Percentiles rank a stretch among this genome's conserved stretches.
Evolutionary conservation across 2,113 vertebrate species (phyloP).

Genomic region (Lynx canadensis): DNA sequence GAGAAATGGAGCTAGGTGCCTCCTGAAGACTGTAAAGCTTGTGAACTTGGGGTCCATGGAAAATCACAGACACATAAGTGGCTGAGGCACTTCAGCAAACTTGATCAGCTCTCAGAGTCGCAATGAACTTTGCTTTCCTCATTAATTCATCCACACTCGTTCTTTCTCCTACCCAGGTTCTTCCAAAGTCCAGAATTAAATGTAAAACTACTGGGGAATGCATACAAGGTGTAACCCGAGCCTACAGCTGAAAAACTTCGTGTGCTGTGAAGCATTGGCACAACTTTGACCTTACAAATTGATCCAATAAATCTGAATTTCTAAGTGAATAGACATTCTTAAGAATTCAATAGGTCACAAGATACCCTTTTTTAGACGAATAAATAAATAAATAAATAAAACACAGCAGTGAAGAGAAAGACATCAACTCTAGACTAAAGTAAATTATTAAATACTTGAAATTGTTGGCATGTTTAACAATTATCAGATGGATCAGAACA

Average conservation of each 20-base stretch:
- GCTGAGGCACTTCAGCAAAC: neutral
- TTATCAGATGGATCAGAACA: neutral
- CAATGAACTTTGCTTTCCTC: neutral
- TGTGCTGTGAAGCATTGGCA: neutral
- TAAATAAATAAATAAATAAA: constrained; percentile 17
- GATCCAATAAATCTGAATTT: constrained; percentile 51
- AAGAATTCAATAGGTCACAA: neutral
- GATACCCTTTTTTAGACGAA: constrained; percentile 32
- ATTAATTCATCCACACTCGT: neutral
- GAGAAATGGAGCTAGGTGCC: neutral
- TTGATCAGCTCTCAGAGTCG: neutral
- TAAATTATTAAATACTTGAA: neutral
- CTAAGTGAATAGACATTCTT: constrained; percentile 18
- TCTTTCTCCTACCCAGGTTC: neutral
- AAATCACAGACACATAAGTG: neutral
- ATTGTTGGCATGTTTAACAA: neutral
- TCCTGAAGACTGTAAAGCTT: neutral
- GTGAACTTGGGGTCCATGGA: neutral
- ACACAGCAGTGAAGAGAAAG: neutral
- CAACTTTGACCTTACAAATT: constrained; percentile 11
- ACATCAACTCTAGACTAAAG: neutral
- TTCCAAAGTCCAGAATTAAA: neutral
- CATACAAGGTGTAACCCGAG: neutral
- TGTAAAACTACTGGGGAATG: neutral
- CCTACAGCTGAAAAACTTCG: neutral